Evolutionary conservation across 1,140 invertebrate species (phyloP).

Genomic region (Prorops nasuta): DNA sequence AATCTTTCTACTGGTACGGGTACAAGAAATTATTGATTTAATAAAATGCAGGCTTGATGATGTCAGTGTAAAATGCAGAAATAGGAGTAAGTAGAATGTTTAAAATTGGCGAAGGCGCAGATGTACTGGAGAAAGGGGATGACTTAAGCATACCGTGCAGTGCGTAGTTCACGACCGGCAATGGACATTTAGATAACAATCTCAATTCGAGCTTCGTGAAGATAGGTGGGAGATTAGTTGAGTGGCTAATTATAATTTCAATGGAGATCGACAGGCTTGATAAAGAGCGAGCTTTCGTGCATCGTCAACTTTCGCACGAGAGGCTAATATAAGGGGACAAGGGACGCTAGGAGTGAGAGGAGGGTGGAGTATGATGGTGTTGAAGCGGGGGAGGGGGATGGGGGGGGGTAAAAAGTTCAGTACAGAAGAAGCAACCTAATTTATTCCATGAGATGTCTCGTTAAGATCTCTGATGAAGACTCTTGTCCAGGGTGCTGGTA

Average conservation of each 20-base stretch:
- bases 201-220: conserved; percentile 18
- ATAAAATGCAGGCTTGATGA: no score
- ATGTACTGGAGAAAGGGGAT: no score
- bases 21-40: no score
- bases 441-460: conserved; percentile 29
- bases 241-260: conserved; percentile 24
- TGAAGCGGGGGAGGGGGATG: no score
- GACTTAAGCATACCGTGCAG: no score
- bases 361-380: no score
- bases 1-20: no score
- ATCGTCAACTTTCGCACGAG: neutral
- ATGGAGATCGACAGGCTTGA: conserved; percentile 20
- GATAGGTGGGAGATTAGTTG: conserved; percentile 13
- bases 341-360: neutral
- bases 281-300: conserved; percentile 1
- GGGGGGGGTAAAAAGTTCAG: conserved; percentile 18
- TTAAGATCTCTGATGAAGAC: conserved; percentile 33
- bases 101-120: no score
- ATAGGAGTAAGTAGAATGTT: no score
- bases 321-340: neutral
- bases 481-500: conserved; percentile 26
- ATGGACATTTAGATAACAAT: conserved; percentile 29
- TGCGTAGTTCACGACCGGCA: conserved; percentile 14
- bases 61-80: no score
- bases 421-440: conserved; percentile 19